These are phyloP conservation scores for Galaxias olidus DNA, from an alignment of 2,797 vertebrate species.

Conservation along the genomic window DNA sequence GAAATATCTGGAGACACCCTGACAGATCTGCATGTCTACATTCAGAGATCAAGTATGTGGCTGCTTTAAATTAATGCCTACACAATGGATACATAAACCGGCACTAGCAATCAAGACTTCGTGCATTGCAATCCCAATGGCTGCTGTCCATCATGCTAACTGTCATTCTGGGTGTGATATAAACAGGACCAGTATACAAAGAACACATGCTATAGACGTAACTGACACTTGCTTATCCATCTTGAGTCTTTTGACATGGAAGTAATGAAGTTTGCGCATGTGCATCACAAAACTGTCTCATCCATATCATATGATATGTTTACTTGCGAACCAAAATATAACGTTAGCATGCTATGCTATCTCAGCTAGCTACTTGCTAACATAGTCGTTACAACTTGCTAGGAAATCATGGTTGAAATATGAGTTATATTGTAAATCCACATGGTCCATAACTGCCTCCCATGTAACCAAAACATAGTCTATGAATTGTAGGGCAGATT, in stretches of 20 bases:
- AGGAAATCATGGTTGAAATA: too few species aligned
- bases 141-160: too few species aligned
- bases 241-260: conserved; percentile 42
- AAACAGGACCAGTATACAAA: too few species aligned
- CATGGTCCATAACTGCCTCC: too few species aligned
- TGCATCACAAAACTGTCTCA: conserved; percentile 35
- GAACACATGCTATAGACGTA: background rate
- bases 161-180: background rate
- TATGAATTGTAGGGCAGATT: too few species aligned
- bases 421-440: too few species aligned
- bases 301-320: conserved; percentile 64
- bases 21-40: background rate
- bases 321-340: conserved; percentile 32
- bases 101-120: too few species aligned
- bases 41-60: background rate
- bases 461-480: too few species aligned
- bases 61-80: too few species aligned
- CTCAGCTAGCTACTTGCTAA: conserved; percentile 29
- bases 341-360: conserved; percentile 56
- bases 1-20: background rate
- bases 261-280: conserved; percentile 42
- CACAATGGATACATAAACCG: too few species aligned
- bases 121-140: too few species aligned
- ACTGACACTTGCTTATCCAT: background rate
- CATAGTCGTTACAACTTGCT: too few species aligned